phyloP scores from a whole-genome alignment of 2,888 invertebrate genomes.

The Lysandra coridon region DNA sequence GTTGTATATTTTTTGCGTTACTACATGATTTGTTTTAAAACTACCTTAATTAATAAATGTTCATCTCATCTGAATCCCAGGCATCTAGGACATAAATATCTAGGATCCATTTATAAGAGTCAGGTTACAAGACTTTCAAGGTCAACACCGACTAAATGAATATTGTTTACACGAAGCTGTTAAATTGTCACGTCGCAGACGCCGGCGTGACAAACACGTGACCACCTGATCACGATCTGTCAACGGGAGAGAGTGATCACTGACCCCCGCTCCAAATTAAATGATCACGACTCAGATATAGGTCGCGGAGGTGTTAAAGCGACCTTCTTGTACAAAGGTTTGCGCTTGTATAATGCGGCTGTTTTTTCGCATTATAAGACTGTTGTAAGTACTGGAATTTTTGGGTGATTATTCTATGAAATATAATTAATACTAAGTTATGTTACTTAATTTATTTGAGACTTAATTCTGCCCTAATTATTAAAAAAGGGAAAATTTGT shows the following conservation, averaged over 20 bases:
- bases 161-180: conserved; percentile 28
- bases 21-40: too few relatives aligned
- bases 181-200: background rate
- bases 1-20: too few relatives aligned
- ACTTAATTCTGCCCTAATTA: too few relatives aligned
- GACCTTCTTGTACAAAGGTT: background rate
- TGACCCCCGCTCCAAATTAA: conserved; percentile 26
- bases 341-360: too few relatives aligned
- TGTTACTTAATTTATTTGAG: too few relatives aligned
- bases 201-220: background rate
- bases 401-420: too few relatives aligned
- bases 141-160: conserved; percentile 7
- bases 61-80: too few relatives aligned
- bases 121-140: conserved; percentile 2
- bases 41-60: too few relatives aligned
- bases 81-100: background rate
- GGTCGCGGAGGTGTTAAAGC: background rate
- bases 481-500: too few relatives aligned
- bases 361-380: too few relatives aligned
- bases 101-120: background rate
- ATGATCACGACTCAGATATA: conserved; percentile 23
- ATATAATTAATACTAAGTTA: too few relatives aligned
- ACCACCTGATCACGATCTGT: conserved; percentile 18
- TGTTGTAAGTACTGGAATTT: too few relatives aligned
- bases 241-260: conserved; percentile 22